Evolutionary conservation across 2,113 vertebrate genomes (phyloP).

Genomic region (Caretta caretta): DNA sequence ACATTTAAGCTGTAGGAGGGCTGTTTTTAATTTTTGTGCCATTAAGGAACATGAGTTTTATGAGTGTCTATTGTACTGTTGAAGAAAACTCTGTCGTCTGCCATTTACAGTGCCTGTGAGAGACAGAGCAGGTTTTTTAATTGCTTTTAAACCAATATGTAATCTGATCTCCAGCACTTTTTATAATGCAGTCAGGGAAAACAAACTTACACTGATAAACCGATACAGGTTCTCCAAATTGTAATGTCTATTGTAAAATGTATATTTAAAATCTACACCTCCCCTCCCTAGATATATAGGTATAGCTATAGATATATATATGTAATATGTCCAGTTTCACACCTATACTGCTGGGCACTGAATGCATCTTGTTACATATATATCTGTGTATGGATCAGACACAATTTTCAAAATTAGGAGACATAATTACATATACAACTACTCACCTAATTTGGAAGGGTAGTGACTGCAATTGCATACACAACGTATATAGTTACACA

Average conservation of each 20-base stretch:
- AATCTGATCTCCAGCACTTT: slow-evolving; percentile 9
- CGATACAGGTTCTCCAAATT: background rate
- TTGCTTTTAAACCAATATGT: slow-evolving; percentile 22
- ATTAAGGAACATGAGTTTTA: background rate
- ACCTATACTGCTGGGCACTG: background rate
- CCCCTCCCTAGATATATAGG: too few relatives aligned
- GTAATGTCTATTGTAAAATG: background rate
- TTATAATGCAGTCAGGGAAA: background rate
- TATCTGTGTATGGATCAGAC: background rate
- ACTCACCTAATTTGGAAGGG: rapidly evolving
- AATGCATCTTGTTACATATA: background rate
- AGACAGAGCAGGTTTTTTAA: slow-evolving; percentile 32
- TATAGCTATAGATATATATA: background rate
- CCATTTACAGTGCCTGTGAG: slow-evolving; percentile 38
- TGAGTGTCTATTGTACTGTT: slow-evolving; percentile 5
- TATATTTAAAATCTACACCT: background rate
- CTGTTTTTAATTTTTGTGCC: slow-evolving; percentile 11
- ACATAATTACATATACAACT: background rate
- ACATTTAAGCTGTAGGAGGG: slow-evolving; percentile 15
- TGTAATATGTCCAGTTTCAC: background rate
- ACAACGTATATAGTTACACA: background rate
- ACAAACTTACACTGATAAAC: background rate
- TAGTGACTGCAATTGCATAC: background rate
- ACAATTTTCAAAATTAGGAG: rapidly evolving
- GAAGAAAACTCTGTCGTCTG: slow-evolving; percentile 11